These are phyloP conservation scores for Okamejei kenojei DNA, from an alignment of 2,797 vertebrate genomes.

Conservation along the genomic window DNA sequence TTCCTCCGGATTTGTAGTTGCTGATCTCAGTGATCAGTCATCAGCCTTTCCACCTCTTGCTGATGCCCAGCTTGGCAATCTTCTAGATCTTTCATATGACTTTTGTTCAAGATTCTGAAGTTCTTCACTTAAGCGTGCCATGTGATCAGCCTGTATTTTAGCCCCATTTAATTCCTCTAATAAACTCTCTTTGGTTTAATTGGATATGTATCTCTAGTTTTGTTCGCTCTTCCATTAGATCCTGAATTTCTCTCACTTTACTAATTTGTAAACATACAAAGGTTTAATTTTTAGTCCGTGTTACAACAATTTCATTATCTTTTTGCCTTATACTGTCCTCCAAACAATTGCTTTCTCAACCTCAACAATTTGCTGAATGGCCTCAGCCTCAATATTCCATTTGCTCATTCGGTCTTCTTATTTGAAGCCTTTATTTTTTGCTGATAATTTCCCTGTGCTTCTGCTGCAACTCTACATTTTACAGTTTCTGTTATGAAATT, in stretches of 20 bases:
- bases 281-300: slow-evolving; percentile 79
- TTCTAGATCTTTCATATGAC: slow-evolving; percentile 75
- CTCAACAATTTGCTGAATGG: slow-evolving; percentile 72
- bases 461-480: slow-evolving; percentile 64
- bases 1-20: slow-evolving; percentile 65
- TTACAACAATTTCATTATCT: slow-evolving; percentile 76
- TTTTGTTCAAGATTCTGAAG: slow-evolving; percentile 66
- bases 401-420: slow-evolving; percentile 64
- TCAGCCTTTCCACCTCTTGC: slow-evolving; percentile 63
- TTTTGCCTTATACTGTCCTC: slow-evolving; percentile 83
- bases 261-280: slow-evolving; percentile 61
- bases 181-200: slow-evolving; percentile 60
- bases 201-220: slow-evolving; percentile 68
- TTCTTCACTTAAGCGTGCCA: slow-evolving; percentile 71
- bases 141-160: slow-evolving; percentile 70
- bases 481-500: slow-evolving; percentile 73
- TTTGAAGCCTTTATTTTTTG: slow-evolving; percentile 68
- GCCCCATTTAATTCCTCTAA: slow-evolving; percentile 70
- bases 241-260: slow-evolving; percentile 64
- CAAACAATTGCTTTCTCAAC: slow-evolving; percentile 77
- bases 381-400: slow-evolving; percentile 71
- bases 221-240: slow-evolving; percentile 65
- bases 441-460: slow-evolving; percentile 71
- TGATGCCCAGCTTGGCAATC: slow-evolving; percentile 61
- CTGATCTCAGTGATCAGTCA: slow-evolving; percentile 58